Base-by-base conservation (phyloP, 2,888 invertebrate species). In the Mimachlamys varia region DNA sequence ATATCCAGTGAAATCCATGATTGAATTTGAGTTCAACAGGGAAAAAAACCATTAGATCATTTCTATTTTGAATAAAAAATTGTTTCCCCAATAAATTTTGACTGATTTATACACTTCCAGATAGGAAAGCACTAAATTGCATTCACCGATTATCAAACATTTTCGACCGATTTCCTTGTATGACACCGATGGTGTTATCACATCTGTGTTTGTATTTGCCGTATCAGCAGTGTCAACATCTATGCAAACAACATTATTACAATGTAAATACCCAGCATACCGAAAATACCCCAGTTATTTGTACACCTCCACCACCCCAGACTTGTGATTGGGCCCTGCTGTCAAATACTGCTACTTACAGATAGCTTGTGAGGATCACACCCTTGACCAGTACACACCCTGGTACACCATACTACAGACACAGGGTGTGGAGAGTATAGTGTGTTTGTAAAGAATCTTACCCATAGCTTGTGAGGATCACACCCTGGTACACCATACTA, bases 161-260 rank as follows among this genome's bases (percentile, higher is more conserved):
- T 33, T 76, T 33, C 76, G 76, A 76, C 76, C 76, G 5, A 76
- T 76, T 76, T 76, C 76, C 76, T 76, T 3, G 76, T 33, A 58
- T 58, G 58, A 58, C 58, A 58, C 22, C 7, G 33, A 33, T 33
- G 33, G 27, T 76, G 76, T 76, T 76, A 76, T 76, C 76, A 76
- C 76, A 76, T 76, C 76, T 76, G 27, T 76, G 76, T 76, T 76
- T 76, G 76, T 76, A 76, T 33, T 76, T 4, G 76, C 17, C 76
- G 22, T 76, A 76, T 76, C 76, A 76, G 76, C 76, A 76, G 76
- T 76, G 76, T 76, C 76, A 76, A 76, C 76, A 76, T 76, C 76
- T 76, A 76, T 76, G 22, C 76, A 76, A 76, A 22, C 76, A 76
- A 33, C 76, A 76, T 76, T 76, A 76, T 76, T 76, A 76, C 76